Base-by-base conservation (phyloP, 2,797 vertebrate species). In the Anguilla megastoma region DNA sequence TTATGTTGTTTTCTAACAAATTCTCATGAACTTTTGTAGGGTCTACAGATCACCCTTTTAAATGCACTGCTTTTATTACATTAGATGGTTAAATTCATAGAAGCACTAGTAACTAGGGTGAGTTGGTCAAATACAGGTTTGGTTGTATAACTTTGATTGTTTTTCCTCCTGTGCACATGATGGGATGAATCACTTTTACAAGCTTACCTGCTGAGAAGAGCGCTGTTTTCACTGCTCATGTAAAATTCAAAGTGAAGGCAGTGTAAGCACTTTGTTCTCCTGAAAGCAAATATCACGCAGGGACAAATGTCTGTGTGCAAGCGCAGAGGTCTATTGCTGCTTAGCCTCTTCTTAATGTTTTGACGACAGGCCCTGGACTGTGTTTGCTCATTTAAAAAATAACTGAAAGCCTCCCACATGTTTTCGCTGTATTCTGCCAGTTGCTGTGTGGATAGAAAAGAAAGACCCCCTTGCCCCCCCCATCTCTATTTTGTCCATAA, bases 401-500 rank as follows among this genome's bases (percentile, higher is more conserved):
- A 74, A 74, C 27, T 30, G 30, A 76, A 76, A 36, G 30, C 71
- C 12, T 36, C 71, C 14, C 83, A 14, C 50, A 56, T 84, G 52
- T 56, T 82, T n/a, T 82, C 79, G 9, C 79, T 50, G 24, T 82
- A 45, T 82, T 58, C 12, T 30, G 33, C 83, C 83, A 84, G 83
- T 52, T 56, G 52, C 52, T 58, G n/a, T 33, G 50, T 58, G 30
- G 45, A 50, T 50, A 50, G 3, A n/a, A 82, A n/a, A 48, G 27
- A 76, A 76, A 36, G 12, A 14, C 79, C 18, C 41, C 41, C 79
- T 45, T 33, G 12, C 10, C 33, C 71, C 71, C 2, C 6, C 41
- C 79, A n/a, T n/a, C 24, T 84, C 48, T 84, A 10, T 54, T 84
- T 54, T 30, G 52, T 84, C 83, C 56, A 84, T 84, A 84, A 54